Percentiles rank a stretch among this genome's conserved stretches.
These are phyloP conservation scores for Choreutis nemorana DNA, from an alignment of 2,888 invertebrate genomes.

Conservation along the genomic window DNA sequence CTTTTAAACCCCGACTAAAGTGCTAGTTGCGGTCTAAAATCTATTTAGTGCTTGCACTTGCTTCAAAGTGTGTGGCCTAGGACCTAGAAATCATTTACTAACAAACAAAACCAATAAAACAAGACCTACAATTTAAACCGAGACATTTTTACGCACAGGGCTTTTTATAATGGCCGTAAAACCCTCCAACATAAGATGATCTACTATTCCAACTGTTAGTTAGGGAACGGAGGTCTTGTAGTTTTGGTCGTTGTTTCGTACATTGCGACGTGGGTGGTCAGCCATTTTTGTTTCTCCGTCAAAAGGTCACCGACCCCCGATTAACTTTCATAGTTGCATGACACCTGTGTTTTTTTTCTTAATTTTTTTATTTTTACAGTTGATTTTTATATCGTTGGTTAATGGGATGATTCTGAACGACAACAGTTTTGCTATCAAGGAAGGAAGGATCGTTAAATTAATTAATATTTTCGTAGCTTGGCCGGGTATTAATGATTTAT, in stretches of 20 bases:
- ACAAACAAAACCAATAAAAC: constrained; percentile 6
- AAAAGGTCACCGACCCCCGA: constrained; percentile 49
- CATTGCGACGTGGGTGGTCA: constrained; percentile 49
- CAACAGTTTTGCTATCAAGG: too few species aligned
- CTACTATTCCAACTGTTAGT: neutral
- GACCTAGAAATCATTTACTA: constrained; percentile 8
- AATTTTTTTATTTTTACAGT: constrained; percentile 30
- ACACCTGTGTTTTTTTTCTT: constrained; percentile 33
- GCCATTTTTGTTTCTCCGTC: constrained; percentile 46
- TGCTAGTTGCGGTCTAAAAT: constrained; percentile 18
- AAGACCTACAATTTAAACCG: constrained; percentile 3
- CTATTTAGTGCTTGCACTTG: constrained; percentile 19
- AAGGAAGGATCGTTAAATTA: too few species aligned
- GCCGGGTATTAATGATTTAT: too few species aligned
- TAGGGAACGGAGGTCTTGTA: constrained; percentile 4
- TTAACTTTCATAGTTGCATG: constrained; percentile 26
- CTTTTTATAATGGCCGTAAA: constrained; percentile 16
- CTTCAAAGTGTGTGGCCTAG: constrained; percentile 20
- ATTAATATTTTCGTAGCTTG: too few species aligned
- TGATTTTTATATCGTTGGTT: constrained; percentile 15
- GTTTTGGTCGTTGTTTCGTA: constrained; percentile 6
- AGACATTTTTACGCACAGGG: constrained; percentile 15
- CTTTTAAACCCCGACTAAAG: constrained; percentile 11
- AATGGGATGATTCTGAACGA: constrained; percentile 3
- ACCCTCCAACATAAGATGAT: constrained; percentile 14